Conservation (phyloP, 2,113 vertebrate species). For the Rhombomys opimus region DNA sequence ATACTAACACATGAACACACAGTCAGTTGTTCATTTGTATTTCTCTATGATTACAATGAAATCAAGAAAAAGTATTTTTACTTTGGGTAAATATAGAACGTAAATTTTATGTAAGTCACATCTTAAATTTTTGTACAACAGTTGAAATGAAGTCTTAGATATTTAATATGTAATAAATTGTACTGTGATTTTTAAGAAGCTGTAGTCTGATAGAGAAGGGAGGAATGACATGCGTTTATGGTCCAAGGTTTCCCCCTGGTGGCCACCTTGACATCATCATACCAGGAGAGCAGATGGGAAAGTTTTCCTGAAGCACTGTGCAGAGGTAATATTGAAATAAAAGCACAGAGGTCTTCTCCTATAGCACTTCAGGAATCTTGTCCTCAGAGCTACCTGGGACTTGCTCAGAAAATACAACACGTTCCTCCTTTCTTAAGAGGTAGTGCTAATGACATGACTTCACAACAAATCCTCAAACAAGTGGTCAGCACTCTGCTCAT, state of each 20-base stretch:
- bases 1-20: not conserved
- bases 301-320: not conserved
- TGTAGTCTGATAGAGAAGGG: not conserved
- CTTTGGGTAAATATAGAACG: not conserved
- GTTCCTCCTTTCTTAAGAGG: not conserved
- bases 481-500: accelerated
- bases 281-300: not conserved
- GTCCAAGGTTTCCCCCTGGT: conserved; percentile 80
- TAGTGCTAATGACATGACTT: not conserved
- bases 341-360: not conserved
- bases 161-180: not conserved
- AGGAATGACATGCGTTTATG: not conserved
- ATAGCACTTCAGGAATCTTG: too few relatives aligned
- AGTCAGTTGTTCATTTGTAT: not conserved
- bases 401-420: not conserved
- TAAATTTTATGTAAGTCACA: not conserved
- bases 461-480: not conserved
- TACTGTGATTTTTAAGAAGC: not conserved
- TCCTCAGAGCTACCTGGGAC: not conserved
- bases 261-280: accelerated
- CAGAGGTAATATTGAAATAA: not conserved
- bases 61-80: not conserved
- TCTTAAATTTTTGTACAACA: not conserved
- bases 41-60: not conserved
- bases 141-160: not conserved